Conservation (phyloP, 2,888 invertebrate species). For the Pantelozetes paolii region DNA sequence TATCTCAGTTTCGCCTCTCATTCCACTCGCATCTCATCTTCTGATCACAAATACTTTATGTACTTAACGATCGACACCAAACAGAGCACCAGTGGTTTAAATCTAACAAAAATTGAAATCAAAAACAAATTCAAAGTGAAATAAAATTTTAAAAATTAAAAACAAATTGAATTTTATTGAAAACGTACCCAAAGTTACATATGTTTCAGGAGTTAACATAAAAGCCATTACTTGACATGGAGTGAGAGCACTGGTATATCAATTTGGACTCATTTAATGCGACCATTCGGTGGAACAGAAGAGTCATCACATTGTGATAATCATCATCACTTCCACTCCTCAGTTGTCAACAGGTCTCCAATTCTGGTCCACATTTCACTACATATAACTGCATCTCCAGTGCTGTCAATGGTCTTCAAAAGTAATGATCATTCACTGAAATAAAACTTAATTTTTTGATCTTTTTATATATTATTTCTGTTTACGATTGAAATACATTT, state of each 20-base stretch:
- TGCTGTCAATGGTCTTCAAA: conserved; percentile 32
- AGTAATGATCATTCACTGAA: conserved; percentile 29
- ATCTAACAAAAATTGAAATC: conserved; percentile 2
- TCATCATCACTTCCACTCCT: conserved; percentile 25
- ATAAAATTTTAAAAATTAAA: conserved; percentile 10
- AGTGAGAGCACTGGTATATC: neutral
- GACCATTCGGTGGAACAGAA: conserved; percentile 26
- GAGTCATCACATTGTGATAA: conserved; percentile 32
- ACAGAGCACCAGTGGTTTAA: neutral
- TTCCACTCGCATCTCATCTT: neutral
- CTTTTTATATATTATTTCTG: conserved; percentile 27
- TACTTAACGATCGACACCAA: neutral
- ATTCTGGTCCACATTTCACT: conserved; percentile 24
- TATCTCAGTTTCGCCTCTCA: neutral
- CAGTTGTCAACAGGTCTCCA: conserved; percentile 35
- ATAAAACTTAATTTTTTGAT: conserved; percentile 12
- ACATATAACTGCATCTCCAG: neutral
- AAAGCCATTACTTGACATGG: neutral
- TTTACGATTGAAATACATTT: conserved; percentile 13
- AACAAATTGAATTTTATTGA: neutral
- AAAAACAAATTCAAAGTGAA: neutral
- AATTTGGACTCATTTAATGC: conserved; percentile 18
- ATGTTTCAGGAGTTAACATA: conserved; percentile 1
- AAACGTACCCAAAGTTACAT: conserved; percentile 10
- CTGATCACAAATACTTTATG: neutral